phyloP scores from a whole-genome alignment of 2,113 vertebrate species.

The Antennarius striatus region DNA sequence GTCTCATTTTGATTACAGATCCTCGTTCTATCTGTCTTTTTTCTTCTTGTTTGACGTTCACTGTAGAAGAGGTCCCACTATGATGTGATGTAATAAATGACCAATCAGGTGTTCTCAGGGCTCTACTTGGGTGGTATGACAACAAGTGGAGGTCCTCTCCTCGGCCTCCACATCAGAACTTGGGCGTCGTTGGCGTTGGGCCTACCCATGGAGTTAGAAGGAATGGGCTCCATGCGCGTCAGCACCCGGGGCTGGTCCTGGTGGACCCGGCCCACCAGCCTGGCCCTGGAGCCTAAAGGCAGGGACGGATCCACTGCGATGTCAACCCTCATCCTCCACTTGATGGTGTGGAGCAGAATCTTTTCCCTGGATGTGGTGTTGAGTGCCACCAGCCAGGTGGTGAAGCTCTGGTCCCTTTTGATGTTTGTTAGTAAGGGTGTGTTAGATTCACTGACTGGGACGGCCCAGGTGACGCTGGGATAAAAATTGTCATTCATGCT shows the following conservation, averaged over 20 bases:
- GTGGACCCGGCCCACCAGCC: slow-evolving; percentile 89
- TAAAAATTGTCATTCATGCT: slow-evolving; percentile 99
- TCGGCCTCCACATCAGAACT: slow-evolving; percentile 98
- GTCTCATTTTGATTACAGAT: slow-evolving; percentile 30
- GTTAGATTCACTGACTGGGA: slow-evolving; percentile 96
- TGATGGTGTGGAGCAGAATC: slow-evolving; percentile 96
- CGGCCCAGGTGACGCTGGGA: slow-evolving; percentile 97
- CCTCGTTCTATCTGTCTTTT: slow-evolving; percentile 18
- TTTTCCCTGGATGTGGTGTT: slow-evolving; percentile 93
- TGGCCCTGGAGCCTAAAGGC: slow-evolving; percentile 90
- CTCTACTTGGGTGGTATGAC: slow-evolving; percentile 95
- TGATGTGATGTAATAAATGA: slow-evolving; percentile 9
- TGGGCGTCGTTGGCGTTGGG: slow-evolving; percentile 98
- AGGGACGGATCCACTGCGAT: slow-evolving; percentile 91
- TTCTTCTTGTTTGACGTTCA: slow-evolving; percentile 20
- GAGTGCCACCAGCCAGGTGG: slow-evolving; percentile 97
- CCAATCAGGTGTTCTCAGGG: slow-evolving; percentile 2
- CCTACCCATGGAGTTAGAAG: slow-evolving; percentile 90
- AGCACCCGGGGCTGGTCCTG: slow-evolving; percentile 96
- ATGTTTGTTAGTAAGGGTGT: slow-evolving; percentile 92
- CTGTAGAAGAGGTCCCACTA: slow-evolving; percentile 6
- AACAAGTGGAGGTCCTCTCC: slow-evolving; percentile 89
- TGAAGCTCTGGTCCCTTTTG: slow-evolving; percentile 98
- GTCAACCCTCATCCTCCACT: slow-evolving; percentile 97
- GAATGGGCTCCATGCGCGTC: slow-evolving; percentile 94